Percentiles rank a stretch among this genome's conserved stretches.
Conservation (phyloP, 2,888 invertebrate species). For the Cheilosia impressa region DNA sequence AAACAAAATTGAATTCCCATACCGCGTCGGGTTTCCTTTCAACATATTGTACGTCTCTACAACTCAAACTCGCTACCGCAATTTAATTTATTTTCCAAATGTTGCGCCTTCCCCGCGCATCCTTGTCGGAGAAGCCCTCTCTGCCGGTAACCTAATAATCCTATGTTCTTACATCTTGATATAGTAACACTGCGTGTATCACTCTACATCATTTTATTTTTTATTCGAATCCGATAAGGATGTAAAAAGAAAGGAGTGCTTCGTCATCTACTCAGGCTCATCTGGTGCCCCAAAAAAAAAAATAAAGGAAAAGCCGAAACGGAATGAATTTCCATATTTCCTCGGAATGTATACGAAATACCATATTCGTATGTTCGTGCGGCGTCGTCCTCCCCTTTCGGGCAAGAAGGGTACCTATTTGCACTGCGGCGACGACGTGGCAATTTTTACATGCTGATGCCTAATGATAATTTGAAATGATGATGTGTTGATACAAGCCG, state of each 20-base stretch:
- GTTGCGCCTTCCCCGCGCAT: slow-evolving; percentile 43
- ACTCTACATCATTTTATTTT: slow-evolving; percentile 30
- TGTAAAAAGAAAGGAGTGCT: slow-evolving; percentile 14
- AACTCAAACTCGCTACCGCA: slow-evolving; percentile 32
- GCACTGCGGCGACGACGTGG: not conserved
- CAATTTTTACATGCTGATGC: slow-evolving; percentile 21
- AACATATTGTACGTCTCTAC: not conserved
- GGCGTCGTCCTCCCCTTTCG: not conserved
- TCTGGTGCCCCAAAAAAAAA: slow-evolving; percentile 14
- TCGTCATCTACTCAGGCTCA: slow-evolving; percentile 2
- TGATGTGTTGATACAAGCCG: slow-evolving; percentile 51
- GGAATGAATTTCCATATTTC: slow-evolving; percentile 66
- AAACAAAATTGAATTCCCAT: slow-evolving; percentile 52
- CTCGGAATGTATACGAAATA: slow-evolving; percentile 7
- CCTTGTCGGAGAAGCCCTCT: slow-evolving; percentile 34
- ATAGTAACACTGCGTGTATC: slow-evolving; percentile 35
- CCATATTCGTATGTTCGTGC: slow-evolving; percentile 9
- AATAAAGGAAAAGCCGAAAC: not conserved
- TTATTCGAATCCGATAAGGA: slow-evolving; percentile 52
- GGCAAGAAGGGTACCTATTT: not conserved
- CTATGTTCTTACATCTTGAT: slow-evolving; percentile 56
- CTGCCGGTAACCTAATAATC: slow-evolving; percentile 47
- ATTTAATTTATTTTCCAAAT: slow-evolving; percentile 53
- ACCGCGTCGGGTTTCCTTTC: slow-evolving; percentile 13
- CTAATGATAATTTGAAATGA: slow-evolving; percentile 55